These are phyloP conservation scores for Gryllus bimaculatus DNA, from an alignment of 1,140 invertebrate species.

Conservation along the genomic window DNA sequence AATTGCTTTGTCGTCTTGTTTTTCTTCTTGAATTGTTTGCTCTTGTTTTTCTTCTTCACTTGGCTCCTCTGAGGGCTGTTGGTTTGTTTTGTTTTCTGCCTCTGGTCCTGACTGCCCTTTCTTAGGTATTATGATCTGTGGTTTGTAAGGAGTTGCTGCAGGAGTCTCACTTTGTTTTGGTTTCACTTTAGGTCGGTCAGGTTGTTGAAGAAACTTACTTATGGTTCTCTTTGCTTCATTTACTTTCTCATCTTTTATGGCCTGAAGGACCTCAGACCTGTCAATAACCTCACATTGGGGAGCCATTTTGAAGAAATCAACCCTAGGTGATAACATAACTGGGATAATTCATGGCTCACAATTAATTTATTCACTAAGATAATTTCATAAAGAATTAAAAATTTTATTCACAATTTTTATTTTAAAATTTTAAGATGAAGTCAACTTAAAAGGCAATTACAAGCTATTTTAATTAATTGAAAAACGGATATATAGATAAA, in stretches of 20 bases:
- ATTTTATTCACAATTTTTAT: no score
- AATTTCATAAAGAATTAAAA: background rate
- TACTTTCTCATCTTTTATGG: slow-evolving; percentile 36
- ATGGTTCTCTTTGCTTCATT: slow-evolving; percentile 36
- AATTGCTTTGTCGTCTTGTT: slow-evolving; percentile 30
- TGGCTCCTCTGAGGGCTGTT: slow-evolving; percentile 29
- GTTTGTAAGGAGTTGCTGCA: slow-evolving; percentile 13
- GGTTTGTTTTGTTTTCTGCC: background rate
- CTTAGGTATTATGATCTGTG: background rate
- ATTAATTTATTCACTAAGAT: background rate
- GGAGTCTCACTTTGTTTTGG: slow-evolving; percentile 31
- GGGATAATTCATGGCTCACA: background rate
- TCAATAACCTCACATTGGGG: slow-evolving; percentile 51
- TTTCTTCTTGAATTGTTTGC: slow-evolving; percentile 39
- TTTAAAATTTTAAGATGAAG: no score
- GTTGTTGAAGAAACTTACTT: slow-evolving; percentile 62
- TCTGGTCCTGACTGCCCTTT: background rate
- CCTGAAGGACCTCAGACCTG: slow-evolving; percentile 56
- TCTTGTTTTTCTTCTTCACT: slow-evolving; percentile 30
- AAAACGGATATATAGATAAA: no score
- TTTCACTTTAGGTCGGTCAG: slow-evolving; percentile 49
- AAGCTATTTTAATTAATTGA: no score
- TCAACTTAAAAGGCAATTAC: no score
- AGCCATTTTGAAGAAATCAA: slow-evolving; percentile 56
- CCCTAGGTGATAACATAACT: slow-evolving; percentile 33